Evolutionary conservation across 2,113 vertebrate genomes (phyloP), one percentile per base, ranked within the genome.

Genomic region (Ovibos moschatus): DNA sequence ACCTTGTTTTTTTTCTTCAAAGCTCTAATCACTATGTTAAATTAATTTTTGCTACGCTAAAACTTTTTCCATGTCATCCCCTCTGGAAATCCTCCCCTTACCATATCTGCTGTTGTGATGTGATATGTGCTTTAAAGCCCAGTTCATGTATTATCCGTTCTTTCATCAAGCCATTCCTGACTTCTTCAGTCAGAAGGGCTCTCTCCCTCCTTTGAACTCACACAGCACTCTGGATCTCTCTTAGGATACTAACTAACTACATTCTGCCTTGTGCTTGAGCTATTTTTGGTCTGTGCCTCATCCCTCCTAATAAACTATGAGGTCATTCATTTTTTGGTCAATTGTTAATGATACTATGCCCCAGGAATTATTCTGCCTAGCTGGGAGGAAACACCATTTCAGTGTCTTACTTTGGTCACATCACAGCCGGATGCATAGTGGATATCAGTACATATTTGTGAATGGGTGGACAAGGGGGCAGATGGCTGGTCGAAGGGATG

Each of bases 251-350:
- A 53, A 55, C 82, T 2, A 5, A 45, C 78, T 7, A 7, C 25
- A 10, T 36, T 79, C 60, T n/a, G 19, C 43, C 95, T 93, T 64
- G 27, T 16, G 78, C 67, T 50, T 9, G 91, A 62, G 67, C 58
- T 97, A 96, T 97, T 96, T 95, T 93, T 76, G 87, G 84, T 50
- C 82, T 5, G 8, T 58, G 88, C 43, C 94, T 97, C 95, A 95
- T 55, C 30, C 14, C 92, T 96, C 67, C 78, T 92, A 88, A 96
- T 96, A 97, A 95, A 90, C 76, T 3, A 11, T 97, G 97, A 98
- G 93, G 81, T 97, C 96, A 97, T 81, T 95, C 92, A 67, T 91
- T 90, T 89, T 94, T 87, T 84, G 79, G 94, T 62, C 87, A 36
- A 2, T 81, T 71, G 79, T n/a, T 30, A 79, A 87, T 47, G 57